These are phyloP conservation scores for Chaetorhynchus papuensis DNA, from an alignment of 2,113 vertebrate species.

Conservation along the genomic window DNA sequence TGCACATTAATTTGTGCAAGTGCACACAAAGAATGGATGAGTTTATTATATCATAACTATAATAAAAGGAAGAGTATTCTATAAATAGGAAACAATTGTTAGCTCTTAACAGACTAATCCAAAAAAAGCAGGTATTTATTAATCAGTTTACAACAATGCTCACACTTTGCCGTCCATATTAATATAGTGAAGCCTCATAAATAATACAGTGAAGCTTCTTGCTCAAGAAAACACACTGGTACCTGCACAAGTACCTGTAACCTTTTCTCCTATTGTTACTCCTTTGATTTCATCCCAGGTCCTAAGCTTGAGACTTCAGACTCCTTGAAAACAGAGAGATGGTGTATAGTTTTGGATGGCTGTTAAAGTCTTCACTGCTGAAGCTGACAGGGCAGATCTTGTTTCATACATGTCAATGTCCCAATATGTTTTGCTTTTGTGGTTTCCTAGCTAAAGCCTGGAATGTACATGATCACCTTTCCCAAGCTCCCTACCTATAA, in stretches of 20 bases:
- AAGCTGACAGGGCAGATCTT: neutral
- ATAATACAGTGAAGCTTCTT: neutral
- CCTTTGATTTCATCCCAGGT: accelerated
- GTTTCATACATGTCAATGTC: neutral
- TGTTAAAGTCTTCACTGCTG: neutral
- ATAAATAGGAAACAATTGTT: neutral
- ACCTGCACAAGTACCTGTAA: neutral
- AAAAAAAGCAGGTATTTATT: neutral
- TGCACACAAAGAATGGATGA: neutral
- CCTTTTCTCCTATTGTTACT: neutral
- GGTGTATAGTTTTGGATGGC: neutral
- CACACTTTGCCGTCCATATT: neutral
- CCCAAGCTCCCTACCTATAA: accelerated
- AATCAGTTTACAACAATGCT: neutral
- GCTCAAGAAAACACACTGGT: neutral
- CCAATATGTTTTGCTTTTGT: neutral
- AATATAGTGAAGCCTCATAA: neutral
- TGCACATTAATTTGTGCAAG: neutral
- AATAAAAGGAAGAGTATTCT: neutral
- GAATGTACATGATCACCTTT: neutral
- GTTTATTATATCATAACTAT: neutral
- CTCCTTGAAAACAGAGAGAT: neutral
- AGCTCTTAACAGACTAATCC: neutral
- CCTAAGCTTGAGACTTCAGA: neutral
- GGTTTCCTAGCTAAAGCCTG: neutral